phyloP scores from a whole-genome alignment of 2,888 invertebrate genomes.

The Hyppa rectilinea region DNA sequence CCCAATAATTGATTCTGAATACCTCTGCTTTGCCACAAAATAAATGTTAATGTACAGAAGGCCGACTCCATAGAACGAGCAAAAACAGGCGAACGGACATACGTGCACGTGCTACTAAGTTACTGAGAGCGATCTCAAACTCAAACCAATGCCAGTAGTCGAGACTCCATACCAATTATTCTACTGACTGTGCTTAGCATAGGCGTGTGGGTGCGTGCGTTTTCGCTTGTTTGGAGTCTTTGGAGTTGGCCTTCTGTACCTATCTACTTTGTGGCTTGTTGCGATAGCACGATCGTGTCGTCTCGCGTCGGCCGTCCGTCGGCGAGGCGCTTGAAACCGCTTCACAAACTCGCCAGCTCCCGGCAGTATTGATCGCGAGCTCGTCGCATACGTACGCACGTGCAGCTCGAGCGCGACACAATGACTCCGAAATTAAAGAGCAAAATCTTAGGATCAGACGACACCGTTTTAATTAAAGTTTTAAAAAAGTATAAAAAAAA shows the following conservation, averaged over 20 bases:
- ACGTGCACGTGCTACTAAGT: not conserved
- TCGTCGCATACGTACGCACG: conserved; percentile 8
- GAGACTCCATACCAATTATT: not conserved
- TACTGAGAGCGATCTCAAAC: not conserved
- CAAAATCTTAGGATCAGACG: conserved; percentile 25
- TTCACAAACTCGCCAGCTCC: not conserved
- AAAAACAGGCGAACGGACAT: not conserved
- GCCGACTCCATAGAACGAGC: not conserved
- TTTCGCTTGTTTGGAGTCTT: not conserved
- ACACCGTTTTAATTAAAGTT: conserved; percentile 40
- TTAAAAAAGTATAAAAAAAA: conserved; percentile 42
- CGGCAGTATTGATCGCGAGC: conserved; percentile 40
- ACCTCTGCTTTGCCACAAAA: not conserved
- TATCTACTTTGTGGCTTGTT: not conserved
- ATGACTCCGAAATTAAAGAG: conserved; percentile 26
- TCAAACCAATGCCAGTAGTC: too few relatives aligned
- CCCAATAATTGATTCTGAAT: not conserved
- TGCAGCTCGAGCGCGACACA: not conserved
- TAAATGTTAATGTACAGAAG: not conserved
- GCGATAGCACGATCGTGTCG: conserved; percentile 28
- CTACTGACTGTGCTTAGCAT: not conserved
- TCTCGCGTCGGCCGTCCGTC: conserved; percentile 47
- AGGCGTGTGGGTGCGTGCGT: too few relatives aligned
- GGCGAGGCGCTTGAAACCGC: conserved; percentile 21
- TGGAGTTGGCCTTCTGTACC: not conserved